phyloP scores from a whole-genome alignment of 2,888 invertebrate genomes.

The Dynastes grantii region DNA sequence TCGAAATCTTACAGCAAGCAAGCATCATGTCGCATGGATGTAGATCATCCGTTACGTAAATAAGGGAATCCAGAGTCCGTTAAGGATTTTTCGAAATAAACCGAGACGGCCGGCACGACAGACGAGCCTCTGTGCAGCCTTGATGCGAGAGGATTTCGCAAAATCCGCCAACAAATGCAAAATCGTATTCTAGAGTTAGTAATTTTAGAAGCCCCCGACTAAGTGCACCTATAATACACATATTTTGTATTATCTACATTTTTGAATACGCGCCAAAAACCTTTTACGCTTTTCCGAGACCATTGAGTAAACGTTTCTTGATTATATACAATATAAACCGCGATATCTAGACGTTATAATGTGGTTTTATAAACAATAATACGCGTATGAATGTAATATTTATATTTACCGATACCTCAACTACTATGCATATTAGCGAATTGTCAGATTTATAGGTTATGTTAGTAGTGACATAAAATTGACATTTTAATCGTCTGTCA shows the following conservation, averaged over 20 bases:
- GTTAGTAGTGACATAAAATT: conserved; percentile 2
- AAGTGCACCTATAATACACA: conserved; percentile 35
- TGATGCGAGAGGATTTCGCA: not conserved
- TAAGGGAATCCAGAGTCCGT: conserved; percentile 1
- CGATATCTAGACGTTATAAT: conserved; percentile 8
- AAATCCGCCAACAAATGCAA: not conserved
- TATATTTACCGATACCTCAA: not conserved
- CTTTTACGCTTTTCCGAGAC: conserved; percentile 22
- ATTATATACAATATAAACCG: too few species aligned
- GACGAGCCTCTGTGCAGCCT: not conserved
- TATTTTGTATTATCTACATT: conserved; percentile 42
- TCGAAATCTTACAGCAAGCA: too few species aligned
- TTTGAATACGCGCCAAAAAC: conserved; percentile 43
- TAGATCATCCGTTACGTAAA: conserved; percentile 21
- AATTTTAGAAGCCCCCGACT: conserved; percentile 42
- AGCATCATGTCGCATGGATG: not conserved
- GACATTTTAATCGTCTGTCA: not conserved
- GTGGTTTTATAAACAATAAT: conserved; percentile 15
- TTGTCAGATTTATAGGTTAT: conserved; percentile 6
- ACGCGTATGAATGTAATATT: not conserved
- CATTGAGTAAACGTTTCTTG: conserved; percentile 21
- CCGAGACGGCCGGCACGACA: not conserved
- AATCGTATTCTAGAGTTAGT: conserved; percentile 40
- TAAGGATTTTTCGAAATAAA: conserved; percentile 8
- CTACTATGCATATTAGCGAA: not conserved